Percentiles rank a stretch among this genome's conserved stretches.
These are phyloP conservation scores for Ethmia dodecea DNA, from an alignment of 2,888 invertebrate genomes.

Conservation along the genomic window DNA sequence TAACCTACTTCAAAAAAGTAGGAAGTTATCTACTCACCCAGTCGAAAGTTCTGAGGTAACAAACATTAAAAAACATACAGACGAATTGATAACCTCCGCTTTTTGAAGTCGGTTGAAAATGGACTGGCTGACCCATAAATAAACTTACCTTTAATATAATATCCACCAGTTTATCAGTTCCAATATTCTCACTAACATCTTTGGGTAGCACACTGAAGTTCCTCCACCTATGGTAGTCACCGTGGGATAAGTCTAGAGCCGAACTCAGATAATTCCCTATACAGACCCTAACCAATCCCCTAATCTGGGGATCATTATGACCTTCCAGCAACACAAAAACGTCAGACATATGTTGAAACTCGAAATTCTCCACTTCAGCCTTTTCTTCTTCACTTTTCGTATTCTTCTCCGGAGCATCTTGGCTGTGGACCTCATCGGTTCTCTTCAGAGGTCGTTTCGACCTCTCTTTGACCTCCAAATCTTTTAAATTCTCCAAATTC, in stretches of 20 bases:
- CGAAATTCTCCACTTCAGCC: constrained; percentile 34
- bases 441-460: constrained; percentile 34
- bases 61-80: too few species aligned
- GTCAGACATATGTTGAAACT: constrained; percentile 82
- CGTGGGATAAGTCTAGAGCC: constrained; percentile 74
- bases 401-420: constrained; percentile 28
- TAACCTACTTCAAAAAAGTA: too few species aligned
- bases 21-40: too few species aligned
- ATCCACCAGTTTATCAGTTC: constrained; percentile 66
- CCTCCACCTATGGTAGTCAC: constrained; percentile 74
- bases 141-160: constrained; percentile 75
- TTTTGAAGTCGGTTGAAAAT: too few species aligned
- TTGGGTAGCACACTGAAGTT: constrained; percentile 46
- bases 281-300: constrained; percentile 83
- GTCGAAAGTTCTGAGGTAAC: too few species aligned
- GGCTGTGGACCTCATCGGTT: constrained; percentile 38
- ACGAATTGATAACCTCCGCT: too few species aligned
- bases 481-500: constrained; percentile 47
- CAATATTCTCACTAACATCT: constrained; percentile 50
- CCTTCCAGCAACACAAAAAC: constrained; percentile 80
- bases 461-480: constrained; percentile 29
- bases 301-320: constrained; percentile 89
- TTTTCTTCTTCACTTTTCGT: neutral
- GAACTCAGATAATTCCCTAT: constrained; percentile 82
- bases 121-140: too few species aligned